phyloP scores from a whole-genome alignment of 2,113 vertebrate genomes.

The Myotis yumanensis region DNA sequence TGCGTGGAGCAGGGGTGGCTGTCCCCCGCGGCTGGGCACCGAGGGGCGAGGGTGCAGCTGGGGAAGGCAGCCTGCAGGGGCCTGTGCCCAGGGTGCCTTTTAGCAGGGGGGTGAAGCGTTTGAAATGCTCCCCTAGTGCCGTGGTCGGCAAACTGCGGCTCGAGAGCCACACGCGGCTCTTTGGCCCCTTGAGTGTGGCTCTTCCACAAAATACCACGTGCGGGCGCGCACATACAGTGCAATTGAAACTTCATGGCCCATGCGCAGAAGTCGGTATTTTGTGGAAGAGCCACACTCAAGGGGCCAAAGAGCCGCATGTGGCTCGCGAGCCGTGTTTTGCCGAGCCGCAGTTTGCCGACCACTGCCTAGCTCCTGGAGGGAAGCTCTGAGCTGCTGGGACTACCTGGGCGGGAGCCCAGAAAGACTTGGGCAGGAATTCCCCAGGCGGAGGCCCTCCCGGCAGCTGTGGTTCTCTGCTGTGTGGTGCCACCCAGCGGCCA shows the following conservation, averaged over 20 bases:
- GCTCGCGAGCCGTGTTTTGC: no score
- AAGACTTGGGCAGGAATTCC: neutral
- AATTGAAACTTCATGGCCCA: no score
- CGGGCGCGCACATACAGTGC: no score
- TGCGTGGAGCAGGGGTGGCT: neutral
- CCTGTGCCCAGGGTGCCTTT: neutral
- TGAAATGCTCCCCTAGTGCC: neutral
- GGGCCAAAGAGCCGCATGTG: no score
- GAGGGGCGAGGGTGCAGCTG: neutral
- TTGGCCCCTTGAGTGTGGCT: no score
- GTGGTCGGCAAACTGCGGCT: no score
- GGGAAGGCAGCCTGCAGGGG: neutral
- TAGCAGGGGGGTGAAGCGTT: neutral
- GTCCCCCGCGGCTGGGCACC: neutral
- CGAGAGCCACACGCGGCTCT: no score
- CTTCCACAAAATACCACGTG: no score
- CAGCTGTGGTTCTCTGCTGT: neutral
- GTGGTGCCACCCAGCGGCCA: conserved; percentile 1
- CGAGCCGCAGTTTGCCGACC: no score
- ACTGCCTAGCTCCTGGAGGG: neutral
- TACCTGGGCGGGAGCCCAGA: neutral
- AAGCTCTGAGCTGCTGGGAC: neutral
- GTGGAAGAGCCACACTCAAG: no score
- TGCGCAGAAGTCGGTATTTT: no score
- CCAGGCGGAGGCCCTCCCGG: rapidly evolving